Evolutionary conservation across 2,113 vertebrate species (phyloP).

Genomic region (Brachyistius frenatus): DNA sequence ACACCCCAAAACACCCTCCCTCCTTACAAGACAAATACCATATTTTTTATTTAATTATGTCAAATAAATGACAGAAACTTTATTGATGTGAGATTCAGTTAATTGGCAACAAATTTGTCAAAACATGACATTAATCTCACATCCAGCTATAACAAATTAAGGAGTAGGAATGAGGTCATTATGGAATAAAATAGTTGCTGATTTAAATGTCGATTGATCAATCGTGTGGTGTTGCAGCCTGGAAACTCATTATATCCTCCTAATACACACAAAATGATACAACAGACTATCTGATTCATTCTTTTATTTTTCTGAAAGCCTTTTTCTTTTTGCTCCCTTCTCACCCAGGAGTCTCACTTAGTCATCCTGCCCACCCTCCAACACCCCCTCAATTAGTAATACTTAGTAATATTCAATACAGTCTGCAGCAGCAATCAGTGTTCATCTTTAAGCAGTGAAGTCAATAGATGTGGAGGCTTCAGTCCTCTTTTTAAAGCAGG

Average conservation of each 20-base stretch:
- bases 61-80: too few relatives aligned
- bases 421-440: constrained; percentile 10
- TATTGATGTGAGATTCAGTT: too few relatives aligned
- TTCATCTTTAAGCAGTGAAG: not conserved
- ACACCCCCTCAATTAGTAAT: constrained; percentile 57
- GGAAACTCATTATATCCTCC: not conserved
- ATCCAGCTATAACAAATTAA: too few relatives aligned
- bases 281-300: not conserved
- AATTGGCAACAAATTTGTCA: too few relatives aligned
- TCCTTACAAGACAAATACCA: too few relatives aligned
- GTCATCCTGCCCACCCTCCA: constrained; percentile 48
- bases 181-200: too few relatives aligned
- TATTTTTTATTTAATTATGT: too few relatives aligned
- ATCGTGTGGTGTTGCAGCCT: not conserved
- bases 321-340: constrained; percentile 21
- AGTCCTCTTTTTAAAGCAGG: not conserved
- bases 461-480: constrained; percentile 6
- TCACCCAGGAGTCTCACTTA: constrained; percentile 39
- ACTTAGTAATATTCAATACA: constrained; percentile 22
- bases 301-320: not conserved
- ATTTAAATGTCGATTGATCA: not conserved
- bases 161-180: too few relatives aligned
- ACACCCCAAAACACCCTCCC: too few relatives aligned
- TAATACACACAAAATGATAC: too few relatives aligned
- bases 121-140: too few relatives aligned